phyloP scores from a whole-genome alignment of 2,113 vertebrate species.

The Cyprinodon brontotheroides region DNA sequence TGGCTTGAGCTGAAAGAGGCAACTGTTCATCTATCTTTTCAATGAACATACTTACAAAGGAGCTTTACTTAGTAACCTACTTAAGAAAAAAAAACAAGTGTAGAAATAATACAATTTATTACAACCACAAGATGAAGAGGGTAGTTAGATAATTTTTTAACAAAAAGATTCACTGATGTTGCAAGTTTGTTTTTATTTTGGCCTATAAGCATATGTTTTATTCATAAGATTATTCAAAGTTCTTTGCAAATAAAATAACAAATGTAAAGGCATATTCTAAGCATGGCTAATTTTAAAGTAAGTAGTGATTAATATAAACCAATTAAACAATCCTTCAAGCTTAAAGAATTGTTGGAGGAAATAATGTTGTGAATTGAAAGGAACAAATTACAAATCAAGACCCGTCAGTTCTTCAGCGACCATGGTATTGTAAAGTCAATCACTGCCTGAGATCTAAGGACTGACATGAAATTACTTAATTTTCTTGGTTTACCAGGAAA shows the following conservation, averaged over 20 bases:
- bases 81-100: constrained; percentile 36
- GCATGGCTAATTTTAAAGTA: too few relatives aligned
- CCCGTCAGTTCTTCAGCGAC: too few relatives aligned
- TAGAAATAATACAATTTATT: constrained; percentile 35
- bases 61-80: constrained; percentile 21
- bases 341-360: neutral
- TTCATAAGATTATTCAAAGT: neutral
- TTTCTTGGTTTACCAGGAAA: too few relatives aligned
- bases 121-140: constrained; percentile 35
- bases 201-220: neutral
- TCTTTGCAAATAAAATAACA: neutral
- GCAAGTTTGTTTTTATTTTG: too few relatives aligned
- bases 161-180: constrained; percentile 1
- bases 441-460: too few relatives aligned
- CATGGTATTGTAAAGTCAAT: too few relatives aligned
- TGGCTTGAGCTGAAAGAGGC: constrained; percentile 30
- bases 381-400: too few relatives aligned
- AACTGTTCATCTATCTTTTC: constrained; percentile 35
- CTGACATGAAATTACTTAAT: too few relatives aligned
- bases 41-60: constrained; percentile 18
- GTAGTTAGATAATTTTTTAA: constrained; percentile 44
- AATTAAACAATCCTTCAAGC: too few relatives aligned
- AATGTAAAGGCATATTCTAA: neutral
- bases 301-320: too few relatives aligned
- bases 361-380: neutral